Evolutionary conservation across 2,113 vertebrate genomes (phyloP), one percentile per base, ranked within the genome.

Genomic region (Epinephelus moara): DNA sequence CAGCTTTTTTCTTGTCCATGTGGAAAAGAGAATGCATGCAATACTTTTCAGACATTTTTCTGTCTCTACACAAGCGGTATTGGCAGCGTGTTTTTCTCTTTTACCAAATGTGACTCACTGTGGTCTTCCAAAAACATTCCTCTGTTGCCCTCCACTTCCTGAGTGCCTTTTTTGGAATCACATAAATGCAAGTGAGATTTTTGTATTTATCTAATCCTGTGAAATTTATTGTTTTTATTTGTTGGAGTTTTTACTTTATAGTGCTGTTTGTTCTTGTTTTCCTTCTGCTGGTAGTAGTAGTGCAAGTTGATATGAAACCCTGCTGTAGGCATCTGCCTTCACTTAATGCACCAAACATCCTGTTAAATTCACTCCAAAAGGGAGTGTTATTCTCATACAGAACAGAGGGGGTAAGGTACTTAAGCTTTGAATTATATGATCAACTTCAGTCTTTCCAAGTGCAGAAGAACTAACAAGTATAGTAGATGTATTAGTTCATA

Each of bases 111-210:
- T 92, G 91, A 93, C 84, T 93, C 83, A 90, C 55, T 86, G 90
- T 85, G 92, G 93, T 91, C 73, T 84, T 70, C 61, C 76, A 87
- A 78, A 70, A 63, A 69, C 80, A 90, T 93, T 91, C 81, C 81
- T 75, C 60, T 19, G 40, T 73, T 81, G 72, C 73, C 69, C 71
- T 90, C 53, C 70, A 59, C 69, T 80, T 90, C 78, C 82, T 90
- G 74, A 47, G 71, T 55, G 69, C 55, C 49, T 53, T 82, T 71
- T 79, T 69, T 55, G 19, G 57, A 66, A 37, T 33, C 17, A 40
- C 59, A 70, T 56, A 61, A 80, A 89, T 19, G 77, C 72, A 93
- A 66, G 80, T 68, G 56, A 76, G 67, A 72, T 70, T 85, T 81
- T 42, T 45, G 1, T 23, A 30, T 84, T 72, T 47, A 80, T 77